Percentiles rank a stretch among this genome's conserved stretches.
Evolutionary conservation across 1,140 invertebrate genomes (phyloP).

Genomic region (Eumeta japonica): DNA sequence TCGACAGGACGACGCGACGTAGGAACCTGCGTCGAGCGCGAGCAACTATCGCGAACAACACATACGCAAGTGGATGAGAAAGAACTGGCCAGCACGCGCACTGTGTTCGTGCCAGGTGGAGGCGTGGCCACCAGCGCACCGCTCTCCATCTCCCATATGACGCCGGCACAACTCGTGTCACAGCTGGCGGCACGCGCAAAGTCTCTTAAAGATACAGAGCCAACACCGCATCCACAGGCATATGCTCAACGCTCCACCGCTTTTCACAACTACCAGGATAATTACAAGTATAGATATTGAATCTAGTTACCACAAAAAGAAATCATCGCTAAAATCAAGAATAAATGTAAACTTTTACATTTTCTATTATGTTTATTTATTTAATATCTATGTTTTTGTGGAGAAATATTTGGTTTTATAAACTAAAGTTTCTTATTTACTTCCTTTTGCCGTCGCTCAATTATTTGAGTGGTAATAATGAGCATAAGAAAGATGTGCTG

Average conservation of each 20-base stretch:
- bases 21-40: constrained; percentile 23
- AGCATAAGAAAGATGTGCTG: too few species aligned
- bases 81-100: constrained; percentile 38
- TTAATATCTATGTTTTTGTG: constrained; percentile 4
- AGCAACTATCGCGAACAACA: constrained; percentile 25
- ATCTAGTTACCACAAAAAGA: too few species aligned
- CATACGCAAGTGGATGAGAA: constrained; percentile 49
- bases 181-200: constrained; percentile 46
- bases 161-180: constrained; percentile 45
- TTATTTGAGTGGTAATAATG: too few species aligned
- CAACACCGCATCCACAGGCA: too few species aligned
- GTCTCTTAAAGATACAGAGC: constrained; percentile 33
- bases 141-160: constrained; percentile 45
- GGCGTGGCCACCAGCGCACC: constrained; percentile 25
- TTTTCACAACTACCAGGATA: constrained; percentile 24
- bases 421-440: too few species aligned
- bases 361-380: too few species aligned
- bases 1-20: constrained; percentile 18
- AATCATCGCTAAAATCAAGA: too few species aligned
- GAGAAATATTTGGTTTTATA: too few species aligned
- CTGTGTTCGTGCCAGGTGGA: constrained; percentile 38
- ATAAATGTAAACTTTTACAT: too few species aligned
- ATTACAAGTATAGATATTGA: constrained; percentile 27
- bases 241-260: too few species aligned
- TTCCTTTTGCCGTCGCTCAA: too few species aligned